Evolutionary conservation across 2,113 vertebrate species (phyloP).

Genomic region (Nothocercus julius): DNA sequence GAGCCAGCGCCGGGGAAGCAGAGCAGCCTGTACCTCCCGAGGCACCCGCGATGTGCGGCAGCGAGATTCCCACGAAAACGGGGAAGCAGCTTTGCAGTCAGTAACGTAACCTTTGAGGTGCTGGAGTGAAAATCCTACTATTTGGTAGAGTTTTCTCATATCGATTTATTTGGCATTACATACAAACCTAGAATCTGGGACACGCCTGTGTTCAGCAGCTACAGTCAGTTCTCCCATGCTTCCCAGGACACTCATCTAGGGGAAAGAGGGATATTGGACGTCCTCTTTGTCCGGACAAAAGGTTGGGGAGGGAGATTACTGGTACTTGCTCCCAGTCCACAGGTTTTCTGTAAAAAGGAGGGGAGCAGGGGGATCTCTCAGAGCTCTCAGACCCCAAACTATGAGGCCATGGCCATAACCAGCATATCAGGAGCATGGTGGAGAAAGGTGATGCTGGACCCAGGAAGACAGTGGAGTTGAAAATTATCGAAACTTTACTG

Average conservation of each 20-base stretch:
- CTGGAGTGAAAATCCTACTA: fast-evolving
- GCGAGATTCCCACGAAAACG: background rate
- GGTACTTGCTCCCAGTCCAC: background rate
- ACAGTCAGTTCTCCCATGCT: background rate
- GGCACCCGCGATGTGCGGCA: too few relatives aligned
- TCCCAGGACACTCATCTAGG: background rate
- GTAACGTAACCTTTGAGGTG: fast-evolving
- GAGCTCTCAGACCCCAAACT: background rate
- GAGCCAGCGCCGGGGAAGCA: background rate
- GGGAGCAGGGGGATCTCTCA: background rate
- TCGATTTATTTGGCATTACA: background rate
- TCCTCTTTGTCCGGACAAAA: background rate
- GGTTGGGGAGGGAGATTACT: background rate
- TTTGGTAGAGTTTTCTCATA: background rate
- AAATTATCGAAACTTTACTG: background rate
- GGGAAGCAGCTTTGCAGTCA: background rate
- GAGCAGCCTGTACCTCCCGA: too few relatives aligned
- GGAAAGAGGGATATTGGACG: background rate
- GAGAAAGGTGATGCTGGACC: background rate
- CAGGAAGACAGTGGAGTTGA: background rate
- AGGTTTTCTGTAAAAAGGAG: background rate
- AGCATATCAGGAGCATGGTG: background rate
- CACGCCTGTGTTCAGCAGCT: fast-evolving
- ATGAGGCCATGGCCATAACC: fast-evolving
- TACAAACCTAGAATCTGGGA: background rate